Conservation (phyloP, 2,113 vertebrate species). For the Syngnathoides biaculeatus region DNA sequence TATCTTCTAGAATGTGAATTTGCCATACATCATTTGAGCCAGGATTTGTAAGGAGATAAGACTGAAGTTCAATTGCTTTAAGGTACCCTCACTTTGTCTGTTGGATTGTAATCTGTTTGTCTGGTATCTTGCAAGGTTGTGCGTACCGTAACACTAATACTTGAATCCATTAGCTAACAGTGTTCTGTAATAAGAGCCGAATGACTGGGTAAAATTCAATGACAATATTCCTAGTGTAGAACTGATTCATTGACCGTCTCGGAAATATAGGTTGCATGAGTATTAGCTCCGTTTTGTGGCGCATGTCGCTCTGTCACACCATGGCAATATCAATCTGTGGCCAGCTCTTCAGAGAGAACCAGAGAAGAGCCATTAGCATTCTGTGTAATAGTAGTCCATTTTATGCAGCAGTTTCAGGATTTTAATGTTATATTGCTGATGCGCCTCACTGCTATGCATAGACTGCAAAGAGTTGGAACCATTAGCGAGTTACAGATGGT, state of each 20-base stretch:
- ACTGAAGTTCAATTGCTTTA: not conserved
- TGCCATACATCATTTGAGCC: not conserved
- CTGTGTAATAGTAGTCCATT: not conserved
- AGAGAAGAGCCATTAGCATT: not conserved
- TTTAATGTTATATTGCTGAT: not conserved
- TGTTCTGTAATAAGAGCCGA: too few relatives aligned
- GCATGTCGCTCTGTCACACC: not conserved
- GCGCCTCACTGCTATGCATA: not conserved
- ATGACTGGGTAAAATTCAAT: too few relatives aligned
- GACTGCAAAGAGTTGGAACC: not conserved
- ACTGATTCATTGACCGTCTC: not conserved
- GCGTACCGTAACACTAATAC: too few relatives aligned
- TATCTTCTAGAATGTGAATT: too few relatives aligned
- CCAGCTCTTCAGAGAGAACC: not conserved
- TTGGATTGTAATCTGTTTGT: not conserved
- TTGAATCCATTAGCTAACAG: too few relatives aligned
- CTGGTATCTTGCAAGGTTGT: too few relatives aligned
- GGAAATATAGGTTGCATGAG: not conserved
- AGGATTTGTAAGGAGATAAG: not conserved
- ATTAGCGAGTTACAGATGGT: not conserved
- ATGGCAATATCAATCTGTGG: not conserved
- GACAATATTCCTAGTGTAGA: not conserved
- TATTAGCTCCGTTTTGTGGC: not conserved
- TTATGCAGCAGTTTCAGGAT: slow-evolving; percentile 1
- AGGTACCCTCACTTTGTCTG: not conserved